Conservation (phyloP, 64 coral and sea anemone genomes). For the Pocillopora verrucosa region DNA sequence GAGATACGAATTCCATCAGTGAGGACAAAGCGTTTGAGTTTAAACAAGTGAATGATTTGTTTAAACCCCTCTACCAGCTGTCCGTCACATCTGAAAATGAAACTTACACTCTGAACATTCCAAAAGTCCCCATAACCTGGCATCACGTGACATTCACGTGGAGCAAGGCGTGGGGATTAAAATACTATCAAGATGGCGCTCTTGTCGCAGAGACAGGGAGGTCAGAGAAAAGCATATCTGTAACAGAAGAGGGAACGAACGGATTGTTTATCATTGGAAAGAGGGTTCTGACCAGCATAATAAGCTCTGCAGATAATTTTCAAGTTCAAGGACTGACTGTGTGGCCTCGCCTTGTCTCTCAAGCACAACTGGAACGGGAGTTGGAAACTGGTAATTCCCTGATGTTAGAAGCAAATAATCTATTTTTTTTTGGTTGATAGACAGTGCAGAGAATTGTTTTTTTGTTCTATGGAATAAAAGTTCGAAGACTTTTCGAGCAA, state of each 20-base stretch:
- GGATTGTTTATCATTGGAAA: constrained; percentile 16
- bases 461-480: too few relatives aligned
- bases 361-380: neutral
- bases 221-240: neutral
- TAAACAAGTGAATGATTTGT: neutral
- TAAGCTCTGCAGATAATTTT: neutral
- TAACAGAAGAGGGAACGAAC: neutral
- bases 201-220: neutral
- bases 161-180: constrained; percentile 8
- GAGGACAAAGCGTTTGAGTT: neutral
- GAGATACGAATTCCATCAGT: neutral
- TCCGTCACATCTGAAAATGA: neutral
- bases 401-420: neutral
- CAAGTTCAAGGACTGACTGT: constrained; percentile 1
- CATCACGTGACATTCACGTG: neutral
- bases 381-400: neutral
- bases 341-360: constrained; percentile 16
- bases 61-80: neutral
- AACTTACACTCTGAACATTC: neutral
- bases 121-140: neutral
- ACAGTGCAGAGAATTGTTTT: too few relatives aligned
- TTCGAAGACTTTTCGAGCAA: too few relatives aligned
- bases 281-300: neutral
- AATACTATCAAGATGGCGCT: neutral
- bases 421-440: neutral